Base-by-base conservation (phyloP, 2,888 invertebrate genomes). In the Cryptocheilus praepositus region DNA sequence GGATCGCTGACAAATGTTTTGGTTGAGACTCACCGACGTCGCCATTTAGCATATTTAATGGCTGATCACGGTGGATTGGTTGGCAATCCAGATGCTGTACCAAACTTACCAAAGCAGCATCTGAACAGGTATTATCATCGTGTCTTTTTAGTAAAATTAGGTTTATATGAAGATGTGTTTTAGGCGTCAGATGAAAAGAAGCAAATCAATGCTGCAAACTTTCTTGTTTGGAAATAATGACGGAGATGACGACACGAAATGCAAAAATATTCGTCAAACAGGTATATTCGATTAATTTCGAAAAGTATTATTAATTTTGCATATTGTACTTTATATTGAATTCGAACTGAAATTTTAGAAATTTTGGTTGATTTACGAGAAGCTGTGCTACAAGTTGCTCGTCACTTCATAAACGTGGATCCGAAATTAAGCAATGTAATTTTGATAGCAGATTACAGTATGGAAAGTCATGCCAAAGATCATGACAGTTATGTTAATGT, bases 191-290 rank as follows among this genome's bases (percentile, higher is more conserved):
- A 92, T 98, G 77, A 96, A 96, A 84, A 94, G 96, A 85, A 95
- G 92, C 63, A 96, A 97, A 90, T 97, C 98, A 0, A 93, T 98
- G 74, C 93, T 98, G 74, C 96, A 97, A 87, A 92, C 95, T 64
- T 92, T 98, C 81, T 90, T 98, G 19, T 96, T 96, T 89, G 96
- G 96, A 45, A 94, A 94, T 86, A 94, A 94, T 73, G 92, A 91
- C 73, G 93, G 92, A 71, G 93, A 94, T 83, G 96, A 97, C 79
- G 95, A 96, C 88, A 91, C 95, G 15, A 95, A 98, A 86, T 96
- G 95, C 70, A 99, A 99, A 89, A 99, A 99, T 90, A 96, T 99
- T 60, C 94, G 96, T 72, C 99, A 99, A 90, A 99, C 99, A 67
- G 91, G 91, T 90, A 76, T 36, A 8, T 52, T 52, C 3, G 2